Percentiles rank a stretch among this genome's conserved stretches.
Evolutionary conservation across 2,797 vertebrate species (phyloP).

Genomic region (Characodon lateralis): DNA sequence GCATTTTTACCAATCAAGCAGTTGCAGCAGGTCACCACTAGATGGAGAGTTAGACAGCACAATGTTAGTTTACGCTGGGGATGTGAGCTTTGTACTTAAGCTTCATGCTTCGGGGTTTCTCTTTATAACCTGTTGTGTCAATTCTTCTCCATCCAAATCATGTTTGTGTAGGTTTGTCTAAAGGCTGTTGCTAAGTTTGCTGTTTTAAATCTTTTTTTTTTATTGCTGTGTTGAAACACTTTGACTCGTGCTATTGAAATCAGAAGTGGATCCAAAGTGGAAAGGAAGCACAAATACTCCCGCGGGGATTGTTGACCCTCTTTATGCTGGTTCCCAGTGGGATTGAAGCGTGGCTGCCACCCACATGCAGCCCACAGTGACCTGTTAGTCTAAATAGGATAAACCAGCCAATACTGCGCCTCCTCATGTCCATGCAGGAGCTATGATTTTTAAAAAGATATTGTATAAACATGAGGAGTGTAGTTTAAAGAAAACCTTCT

Average conservation of each 20-base stretch:
- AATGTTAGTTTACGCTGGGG: slow-evolving; percentile 22
- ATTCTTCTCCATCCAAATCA: not conserved
- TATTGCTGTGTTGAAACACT: not conserved
- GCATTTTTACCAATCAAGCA: slow-evolving; percentile 26
- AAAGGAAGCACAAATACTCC: slow-evolving; percentile 49
- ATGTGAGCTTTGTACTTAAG: slow-evolving; percentile 11
- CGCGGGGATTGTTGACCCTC: slow-evolving; percentile 65
- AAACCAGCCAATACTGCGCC: not conserved
- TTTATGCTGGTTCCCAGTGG: slow-evolving; percentile 55
- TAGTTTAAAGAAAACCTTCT: slow-evolving; percentile 2
- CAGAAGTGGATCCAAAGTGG: slow-evolving; percentile 33
- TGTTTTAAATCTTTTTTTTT: slow-evolving; percentile 1
- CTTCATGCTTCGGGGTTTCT: not conserved
- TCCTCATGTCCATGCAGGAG: not conserved
- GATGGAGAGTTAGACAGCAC: slow-evolving; percentile 73
- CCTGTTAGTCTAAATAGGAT: slow-evolving; percentile 19
- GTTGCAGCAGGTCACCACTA: slow-evolving; percentile 66
- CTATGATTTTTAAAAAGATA: not conserved
- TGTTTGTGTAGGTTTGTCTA: slow-evolving; percentile 1
- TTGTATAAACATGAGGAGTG: not conserved
- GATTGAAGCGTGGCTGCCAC: slow-evolving; percentile 55
- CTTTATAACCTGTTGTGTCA: not conserved
- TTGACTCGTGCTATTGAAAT: slow-evolving; percentile 18
- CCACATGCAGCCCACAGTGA: slow-evolving; percentile 30
- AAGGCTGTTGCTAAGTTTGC: not conserved